These are phyloP conservation scores for Liasis olivaceus DNA, from an alignment of 2,797 vertebrate genomes.

Conservation along the genomic window DNA sequence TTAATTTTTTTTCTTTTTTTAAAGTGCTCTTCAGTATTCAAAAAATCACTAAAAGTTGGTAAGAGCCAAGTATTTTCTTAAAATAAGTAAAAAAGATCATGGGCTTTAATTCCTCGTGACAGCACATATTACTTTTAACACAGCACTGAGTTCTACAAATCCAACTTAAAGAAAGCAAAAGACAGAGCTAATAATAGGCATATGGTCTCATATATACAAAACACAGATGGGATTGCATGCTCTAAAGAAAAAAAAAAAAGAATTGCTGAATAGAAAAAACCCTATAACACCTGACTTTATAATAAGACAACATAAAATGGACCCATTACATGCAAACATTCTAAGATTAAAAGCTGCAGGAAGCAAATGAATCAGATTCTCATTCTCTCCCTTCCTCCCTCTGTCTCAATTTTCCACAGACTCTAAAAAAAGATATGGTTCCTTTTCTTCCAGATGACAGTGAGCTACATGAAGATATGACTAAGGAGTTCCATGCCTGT, in stretches of 20 bases:
- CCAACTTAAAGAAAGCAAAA: constrained; percentile 4
- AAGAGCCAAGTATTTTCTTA: constrained; percentile 37
- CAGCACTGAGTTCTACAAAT: constrained; percentile 23
- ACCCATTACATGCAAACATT: not conserved
- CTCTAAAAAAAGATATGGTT: not conserved
- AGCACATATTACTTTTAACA: constrained; percentile 2
- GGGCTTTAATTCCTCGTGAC: constrained; percentile 31
- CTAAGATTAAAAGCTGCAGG: constrained; percentile 2
- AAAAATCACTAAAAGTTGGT: constrained; percentile 8
- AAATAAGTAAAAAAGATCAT: constrained; percentile 26
- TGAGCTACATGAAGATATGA: not conserved
- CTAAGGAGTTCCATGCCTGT: not conserved
- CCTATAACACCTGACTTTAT: not conserved
- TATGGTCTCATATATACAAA: not conserved
- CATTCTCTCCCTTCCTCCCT: not conserved
- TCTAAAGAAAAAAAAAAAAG: not conserved
- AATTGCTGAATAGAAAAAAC: constrained; percentile 1
- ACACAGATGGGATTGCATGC: not conserved
- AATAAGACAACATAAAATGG: not conserved
- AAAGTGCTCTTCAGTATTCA: constrained; percentile 23
- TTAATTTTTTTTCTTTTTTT: not conserved
- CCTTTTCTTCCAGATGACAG: not conserved
- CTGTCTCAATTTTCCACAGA: not conserved
- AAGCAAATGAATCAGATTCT: not conserved
- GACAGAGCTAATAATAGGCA: not conserved